These are phyloP conservation scores for Diaprepes abbreviatus DNA, from an alignment of 2,888 invertebrate genomes.

Conservation along the genomic window DNA sequence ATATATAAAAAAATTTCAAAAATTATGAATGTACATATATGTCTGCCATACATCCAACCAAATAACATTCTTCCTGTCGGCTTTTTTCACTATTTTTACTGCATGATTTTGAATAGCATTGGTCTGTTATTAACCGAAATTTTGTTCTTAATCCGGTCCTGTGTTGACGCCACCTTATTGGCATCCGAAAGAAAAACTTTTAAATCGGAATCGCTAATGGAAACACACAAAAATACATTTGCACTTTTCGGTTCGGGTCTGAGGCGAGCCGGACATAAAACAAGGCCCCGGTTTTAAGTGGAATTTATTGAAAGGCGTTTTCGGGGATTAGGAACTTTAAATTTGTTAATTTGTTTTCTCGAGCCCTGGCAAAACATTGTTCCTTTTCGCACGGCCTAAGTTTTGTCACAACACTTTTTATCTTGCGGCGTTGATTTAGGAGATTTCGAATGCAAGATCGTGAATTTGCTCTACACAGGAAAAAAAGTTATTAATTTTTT, in stretches of 20 bases:
- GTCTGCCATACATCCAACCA: too few species aligned
- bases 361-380: constrained; percentile 16
- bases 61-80: too few species aligned
- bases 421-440: not conserved
- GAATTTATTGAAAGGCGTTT: constrained; percentile 45
- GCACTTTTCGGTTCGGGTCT: constrained; percentile 25
- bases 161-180: constrained; percentile 39
- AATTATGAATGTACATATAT: too few species aligned
- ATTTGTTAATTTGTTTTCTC: constrained; percentile 52
- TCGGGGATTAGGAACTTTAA: constrained; percentile 47
- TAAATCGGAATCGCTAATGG: constrained; percentile 45
- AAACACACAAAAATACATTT: constrained; percentile 50
- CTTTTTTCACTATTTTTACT: too few species aligned
- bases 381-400: constrained; percentile 18
- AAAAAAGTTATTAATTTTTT: too few species aligned
- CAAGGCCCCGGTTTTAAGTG: constrained; percentile 45
- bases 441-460: not conserved
- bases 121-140: too few species aligned
- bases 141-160: constrained; percentile 19
- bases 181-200: constrained; percentile 46
- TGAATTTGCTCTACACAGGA: too few species aligned
- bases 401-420: constrained; percentile 17
- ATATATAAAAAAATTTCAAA: too few species aligned
- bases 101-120: too few species aligned
- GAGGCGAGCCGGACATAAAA: constrained; percentile 46